A percentile compares a stretch with the other conserved stretches of the same genome.
phyloP scores from a whole-genome alignment of 2,888 invertebrate species.

The Galerucella pusilla region DNA sequence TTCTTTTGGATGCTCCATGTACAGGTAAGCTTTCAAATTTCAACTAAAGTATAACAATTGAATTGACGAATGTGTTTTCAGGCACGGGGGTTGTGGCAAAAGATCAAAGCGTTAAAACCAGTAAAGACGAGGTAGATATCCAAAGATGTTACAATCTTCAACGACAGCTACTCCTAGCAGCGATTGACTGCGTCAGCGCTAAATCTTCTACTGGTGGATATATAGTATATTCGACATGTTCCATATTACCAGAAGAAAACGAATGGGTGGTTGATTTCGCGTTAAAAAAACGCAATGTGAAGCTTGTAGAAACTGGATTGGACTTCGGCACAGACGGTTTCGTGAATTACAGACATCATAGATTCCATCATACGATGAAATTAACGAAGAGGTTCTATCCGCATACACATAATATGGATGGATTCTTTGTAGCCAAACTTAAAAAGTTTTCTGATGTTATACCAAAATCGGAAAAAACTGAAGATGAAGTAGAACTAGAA shows the following conservation, averaged over 20 bases:
- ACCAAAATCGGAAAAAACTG: conserved; percentile 55
- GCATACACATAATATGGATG: conserved; percentile 99
- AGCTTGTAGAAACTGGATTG: conserved; percentile 91
- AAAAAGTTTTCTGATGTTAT: conserved; percentile 91
- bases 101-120: conserved; percentile 95
- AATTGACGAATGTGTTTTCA: not conserved
- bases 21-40: conserved; percentile 68
- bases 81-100: conserved; percentile 98
- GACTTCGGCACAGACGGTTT: conserved; percentile 98
- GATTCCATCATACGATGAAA: conserved; percentile 86
- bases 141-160: conserved; percentile 93
- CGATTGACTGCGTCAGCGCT: conserved; percentile 96
- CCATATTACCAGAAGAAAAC: conserved; percentile 97
- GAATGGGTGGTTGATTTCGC: conserved; percentile 98
- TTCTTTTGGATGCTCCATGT: conserved; percentile 97
- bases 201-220: conserved; percentile 93
- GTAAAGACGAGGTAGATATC: conserved; percentile 89
- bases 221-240: conserved; percentile 98
- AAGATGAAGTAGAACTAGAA: conserved; percentile 65
- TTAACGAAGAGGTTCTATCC: conserved; percentile 94
- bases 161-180: conserved; percentile 89
- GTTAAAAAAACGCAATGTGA: conserved; percentile 91
- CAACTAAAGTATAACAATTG: not conserved
- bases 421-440: conserved; percentile 98
- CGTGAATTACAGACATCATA: conserved; percentile 83